Evolutionary conservation across 2,888 invertebrate species (phyloP).

Genomic region (Lydus trimaculatus): DNA sequence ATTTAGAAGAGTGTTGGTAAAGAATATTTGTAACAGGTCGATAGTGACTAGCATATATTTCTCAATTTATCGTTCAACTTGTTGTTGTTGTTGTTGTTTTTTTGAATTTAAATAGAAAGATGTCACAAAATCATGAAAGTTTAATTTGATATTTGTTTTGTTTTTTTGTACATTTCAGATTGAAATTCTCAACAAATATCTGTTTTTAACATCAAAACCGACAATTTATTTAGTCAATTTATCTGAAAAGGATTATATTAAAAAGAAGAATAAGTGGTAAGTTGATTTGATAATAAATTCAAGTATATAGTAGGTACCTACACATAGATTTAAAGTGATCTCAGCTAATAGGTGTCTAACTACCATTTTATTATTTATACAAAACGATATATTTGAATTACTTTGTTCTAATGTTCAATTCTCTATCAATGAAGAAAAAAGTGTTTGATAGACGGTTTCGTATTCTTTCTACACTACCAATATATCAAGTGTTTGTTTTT

Average conservation of each 20-base stretch:
- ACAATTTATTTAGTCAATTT: slow-evolving; percentile 97
- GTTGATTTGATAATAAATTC: slow-evolving; percentile 44
- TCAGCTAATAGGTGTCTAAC: background rate
- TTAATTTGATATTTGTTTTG: no score
- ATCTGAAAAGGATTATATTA: slow-evolving; percentile 96
- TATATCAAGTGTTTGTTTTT: slow-evolving; percentile 11
- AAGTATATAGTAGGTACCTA: background rate
- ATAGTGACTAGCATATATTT: slow-evolving; percentile 41
- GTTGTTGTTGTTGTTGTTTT: slow-evolving; percentile 19
- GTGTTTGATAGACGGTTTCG: slow-evolving; percentile 4
- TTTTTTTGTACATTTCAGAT: slow-evolving; percentile 71
- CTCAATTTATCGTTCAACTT: slow-evolving; percentile 39
- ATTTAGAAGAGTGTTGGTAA: slow-evolving; percentile 27
- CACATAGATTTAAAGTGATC: background rate
- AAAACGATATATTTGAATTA: background rate
- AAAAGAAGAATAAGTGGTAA: slow-evolving; percentile 98
- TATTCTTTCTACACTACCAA: background rate
- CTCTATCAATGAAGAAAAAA: background rate
- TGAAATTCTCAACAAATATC: slow-evolving; percentile 93
- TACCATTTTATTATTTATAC: slow-evolving; percentile 2
- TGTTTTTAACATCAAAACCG: slow-evolving; percentile 97
- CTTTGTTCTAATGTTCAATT: background rate
- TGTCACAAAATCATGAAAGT: slow-evolving; percentile 1
- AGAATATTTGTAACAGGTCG: slow-evolving; percentile 41
- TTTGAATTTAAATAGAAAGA: background rate